Base-by-base conservation (phyloP, 1,140 invertebrate species). In the Drosophila erecta region DNA sequence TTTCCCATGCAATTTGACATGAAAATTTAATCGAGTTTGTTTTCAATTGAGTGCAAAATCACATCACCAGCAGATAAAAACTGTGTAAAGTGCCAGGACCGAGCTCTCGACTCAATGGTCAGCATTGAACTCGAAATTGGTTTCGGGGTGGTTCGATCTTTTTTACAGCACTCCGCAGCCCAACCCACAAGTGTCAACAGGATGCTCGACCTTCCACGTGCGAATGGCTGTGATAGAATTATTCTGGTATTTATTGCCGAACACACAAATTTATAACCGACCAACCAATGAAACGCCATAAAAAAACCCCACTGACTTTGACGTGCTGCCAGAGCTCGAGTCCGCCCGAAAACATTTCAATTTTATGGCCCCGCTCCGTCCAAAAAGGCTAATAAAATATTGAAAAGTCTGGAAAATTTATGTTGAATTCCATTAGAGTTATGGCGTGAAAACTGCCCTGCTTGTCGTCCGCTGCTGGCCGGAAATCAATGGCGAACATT, bases 21-120 rank as follows among this genome's bases (percentile, higher is more conserved):
- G 84, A 89, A 89, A 84, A 49, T 80, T 89, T 89, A 89, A 89
- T 89, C 84, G 87, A 80, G 60, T 77, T 80, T 79, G 67, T 80
- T 78, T 84, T 69, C 85, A 89, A 89, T 89, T 89, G 84, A 89
- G 84, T 89, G 84, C 84, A 89, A 89, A 89, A 89, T 89, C 84
- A 89, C 84, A 89, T 89, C 85, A 77, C 51, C 59, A 59, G 41
- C 65, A 73, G 47, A 75, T 55, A 81, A 79, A 79, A 76, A 85
- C 57, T 62, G 77, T 70, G 79, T 60, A 89, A 83, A 89, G 69
- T 79, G 65, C 57, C 66, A 47, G 46, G 27, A 54, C 55, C 27
- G 41, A 56, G 64, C 67, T 51, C 44, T 51, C 27, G 7, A 41
- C 44, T 70, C 41, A 41, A 37, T 70, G 66, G 66, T 70, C 66